Percentiles rank a stretch among this genome's conserved stretches.
Evolutionary conservation across 64 coral and sea anemone genomes (phyloP).

Genomic region (Catalaphyllia jardinei): DNA sequence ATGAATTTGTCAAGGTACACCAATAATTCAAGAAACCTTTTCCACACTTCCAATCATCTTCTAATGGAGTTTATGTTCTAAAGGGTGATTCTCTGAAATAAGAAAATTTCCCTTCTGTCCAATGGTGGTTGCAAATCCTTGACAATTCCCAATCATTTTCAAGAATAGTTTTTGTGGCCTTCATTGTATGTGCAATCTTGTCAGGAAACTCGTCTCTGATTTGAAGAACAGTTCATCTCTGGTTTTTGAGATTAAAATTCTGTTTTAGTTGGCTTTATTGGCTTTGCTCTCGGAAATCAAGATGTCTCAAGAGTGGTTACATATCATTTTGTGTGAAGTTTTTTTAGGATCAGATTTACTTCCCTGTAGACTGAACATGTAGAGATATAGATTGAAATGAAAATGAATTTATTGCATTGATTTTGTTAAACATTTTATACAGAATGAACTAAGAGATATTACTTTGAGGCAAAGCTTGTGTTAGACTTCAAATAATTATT

Average conservation of each 20-base stretch:
- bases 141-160: conserved; percentile 64
- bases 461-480: too few relatives aligned
- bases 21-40: conserved; percentile 85
- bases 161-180: conserved; percentile 44
- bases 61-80: conserved; percentile 72
- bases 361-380: too few relatives aligned
- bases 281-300: neutral
- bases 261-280: conserved; percentile 1
- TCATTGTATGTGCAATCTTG: conserved; percentile 26
- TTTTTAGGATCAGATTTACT: too few relatives aligned
- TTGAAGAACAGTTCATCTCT: conserved; percentile 17
- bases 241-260: neutral
- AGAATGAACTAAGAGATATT: too few relatives aligned
- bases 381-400: too few relatives aligned
- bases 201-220: conserved; percentile 20
- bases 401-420: too few relatives aligned
- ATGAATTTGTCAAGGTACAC: conserved; percentile 74
- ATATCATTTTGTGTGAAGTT: too few relatives aligned
- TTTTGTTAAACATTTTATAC: too few relatives aligned
- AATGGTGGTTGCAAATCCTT: conserved; percentile 59
- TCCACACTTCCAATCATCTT: conserved; percentile 81
- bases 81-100: conserved; percentile 53
- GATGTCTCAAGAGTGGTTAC: too few relatives aligned
- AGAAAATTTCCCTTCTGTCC: conserved; percentile 26
- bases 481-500: too few relatives aligned